Evolutionary conservation across 2,888 invertebrate genomes (phyloP).

Genomic region (Augiades crinisus): DNA sequence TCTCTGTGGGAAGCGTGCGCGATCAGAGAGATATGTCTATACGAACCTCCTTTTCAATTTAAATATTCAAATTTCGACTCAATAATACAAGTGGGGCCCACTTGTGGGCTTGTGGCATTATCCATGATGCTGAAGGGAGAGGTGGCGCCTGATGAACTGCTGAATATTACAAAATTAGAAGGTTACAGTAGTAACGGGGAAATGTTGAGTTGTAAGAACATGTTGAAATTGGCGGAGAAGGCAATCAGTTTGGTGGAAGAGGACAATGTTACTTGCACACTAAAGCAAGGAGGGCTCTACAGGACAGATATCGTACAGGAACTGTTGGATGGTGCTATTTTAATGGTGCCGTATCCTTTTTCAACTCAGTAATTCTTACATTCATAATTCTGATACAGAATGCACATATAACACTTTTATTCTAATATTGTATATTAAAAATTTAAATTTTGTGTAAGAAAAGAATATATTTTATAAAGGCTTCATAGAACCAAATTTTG

Average conservation of each 20-base stretch:
- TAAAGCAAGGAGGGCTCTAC: conserved; percentile 65
- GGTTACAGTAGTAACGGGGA: conserved; percentile 92
- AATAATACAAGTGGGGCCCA: conserved; percentile 83
- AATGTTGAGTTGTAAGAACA: conserved; percentile 90
- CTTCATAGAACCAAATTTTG: too few relatives aligned
- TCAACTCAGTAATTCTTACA: too few relatives aligned
- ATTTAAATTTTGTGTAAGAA: too few relatives aligned
- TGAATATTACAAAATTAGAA: conserved; percentile 82
- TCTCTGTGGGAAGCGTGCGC: conserved; percentile 82
- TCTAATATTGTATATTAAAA: too few relatives aligned
- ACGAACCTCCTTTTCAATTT: conserved; percentile 71
- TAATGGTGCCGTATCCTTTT: conserved; percentile 85
- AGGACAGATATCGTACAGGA: conserved; percentile 72
- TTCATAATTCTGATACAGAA: too few relatives aligned
- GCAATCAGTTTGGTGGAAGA: conserved; percentile 73
- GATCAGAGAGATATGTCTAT: conserved; percentile 74
- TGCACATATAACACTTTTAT: too few relatives aligned
- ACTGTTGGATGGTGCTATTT: conserved; percentile 78
- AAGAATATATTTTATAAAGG: too few relatives aligned
- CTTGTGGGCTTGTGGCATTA: conserved; percentile 94
- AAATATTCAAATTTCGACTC: conserved; percentile 63
- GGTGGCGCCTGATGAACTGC: conserved; percentile 78
- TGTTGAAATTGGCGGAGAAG: conserved; percentile 83
- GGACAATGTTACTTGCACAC: conserved; percentile 53
- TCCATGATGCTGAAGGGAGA: conserved; percentile 87